These are phyloP conservation scores for Axis porcinus DNA, from an alignment of 2,113 vertebrate genomes.

Conservation along the genomic window DNA sequence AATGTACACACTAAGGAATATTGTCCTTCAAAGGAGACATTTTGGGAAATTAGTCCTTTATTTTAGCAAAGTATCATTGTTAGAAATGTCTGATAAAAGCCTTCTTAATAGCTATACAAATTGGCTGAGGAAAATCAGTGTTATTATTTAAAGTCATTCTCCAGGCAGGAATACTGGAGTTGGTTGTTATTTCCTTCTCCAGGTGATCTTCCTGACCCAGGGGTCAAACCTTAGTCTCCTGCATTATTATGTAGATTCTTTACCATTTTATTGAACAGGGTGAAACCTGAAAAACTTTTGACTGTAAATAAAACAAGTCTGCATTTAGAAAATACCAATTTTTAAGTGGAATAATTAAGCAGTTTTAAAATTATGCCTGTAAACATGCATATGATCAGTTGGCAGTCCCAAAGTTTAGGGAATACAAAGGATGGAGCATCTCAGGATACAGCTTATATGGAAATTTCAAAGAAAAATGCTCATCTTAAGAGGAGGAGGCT, in stretches of 20 bases:
- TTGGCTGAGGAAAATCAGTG: conserved; percentile 27
- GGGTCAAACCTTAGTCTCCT: not conserved
- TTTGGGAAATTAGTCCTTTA: not conserved
- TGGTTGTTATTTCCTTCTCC: not conserved
- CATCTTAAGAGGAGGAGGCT: not conserved
- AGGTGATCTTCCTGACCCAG: not conserved
- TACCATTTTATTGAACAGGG: not conserved
- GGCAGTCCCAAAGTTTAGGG: not conserved
- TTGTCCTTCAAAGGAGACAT: not conserved
- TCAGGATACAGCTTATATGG: not conserved
- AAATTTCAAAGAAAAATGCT: not conserved
- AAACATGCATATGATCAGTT: not conserved
- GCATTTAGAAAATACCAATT: conserved; percentile 4
- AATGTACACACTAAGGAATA: not conserved
- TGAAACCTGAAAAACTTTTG: not conserved
- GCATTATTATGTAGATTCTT: not conserved
- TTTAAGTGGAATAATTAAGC: not conserved
- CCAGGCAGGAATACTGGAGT: not conserved
- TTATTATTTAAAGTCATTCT: not conserved
- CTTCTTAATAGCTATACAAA: not conserved
- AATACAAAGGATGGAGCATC: not conserved
- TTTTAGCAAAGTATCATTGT: not conserved
- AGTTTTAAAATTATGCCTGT: not conserved
- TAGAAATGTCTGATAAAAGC: not conserved
- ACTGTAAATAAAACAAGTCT: conserved; percentile 37